Percentiles rank a stretch among this genome's conserved stretches.
These are phyloP conservation scores for Coracias cyanogaster DNA, from an alignment of 2,797 vertebrate genomes.

Conservation along the genomic window DNA sequence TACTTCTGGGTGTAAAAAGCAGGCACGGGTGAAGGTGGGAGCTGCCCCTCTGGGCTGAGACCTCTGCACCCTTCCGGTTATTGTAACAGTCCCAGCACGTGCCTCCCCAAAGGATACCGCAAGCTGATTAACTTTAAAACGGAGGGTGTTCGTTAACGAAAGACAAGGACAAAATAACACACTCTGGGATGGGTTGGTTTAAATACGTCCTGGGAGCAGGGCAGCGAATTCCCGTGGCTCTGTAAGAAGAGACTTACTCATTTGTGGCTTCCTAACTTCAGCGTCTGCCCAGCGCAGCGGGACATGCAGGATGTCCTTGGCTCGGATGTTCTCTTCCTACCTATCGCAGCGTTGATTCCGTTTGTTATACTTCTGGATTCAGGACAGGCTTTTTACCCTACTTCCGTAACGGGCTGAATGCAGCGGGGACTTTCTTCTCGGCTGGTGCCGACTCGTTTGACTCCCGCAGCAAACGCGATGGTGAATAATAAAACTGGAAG, in stretches of 20 bases:
- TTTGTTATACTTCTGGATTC: background rate
- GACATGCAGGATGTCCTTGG: background rate
- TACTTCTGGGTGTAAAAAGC: background rate
- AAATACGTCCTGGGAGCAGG: background rate
- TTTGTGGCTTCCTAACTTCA: background rate
- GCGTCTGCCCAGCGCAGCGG: accelerated
- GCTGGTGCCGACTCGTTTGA: background rate
- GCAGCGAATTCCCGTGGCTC: background rate
- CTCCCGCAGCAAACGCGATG: accelerated
- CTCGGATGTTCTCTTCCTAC: background rate
- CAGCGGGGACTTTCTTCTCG: background rate
- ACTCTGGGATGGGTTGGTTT: background rate
- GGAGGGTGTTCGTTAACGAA: background rate
- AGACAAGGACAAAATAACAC: background rate
- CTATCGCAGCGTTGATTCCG: background rate
- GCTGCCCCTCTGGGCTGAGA: background rate
- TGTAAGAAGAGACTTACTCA: background rate
- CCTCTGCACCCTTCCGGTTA: background rate
- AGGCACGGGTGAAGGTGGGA: background rate
- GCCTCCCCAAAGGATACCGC: background rate
- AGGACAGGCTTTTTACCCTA: background rate
- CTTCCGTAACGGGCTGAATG: accelerated
- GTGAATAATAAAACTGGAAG: background rate
- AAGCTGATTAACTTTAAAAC: background rate
- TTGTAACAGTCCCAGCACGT: background rate